phyloP scores from a whole-genome alignment of 2,113 vertebrate genomes.

The Carollia perspicillata region DNA sequence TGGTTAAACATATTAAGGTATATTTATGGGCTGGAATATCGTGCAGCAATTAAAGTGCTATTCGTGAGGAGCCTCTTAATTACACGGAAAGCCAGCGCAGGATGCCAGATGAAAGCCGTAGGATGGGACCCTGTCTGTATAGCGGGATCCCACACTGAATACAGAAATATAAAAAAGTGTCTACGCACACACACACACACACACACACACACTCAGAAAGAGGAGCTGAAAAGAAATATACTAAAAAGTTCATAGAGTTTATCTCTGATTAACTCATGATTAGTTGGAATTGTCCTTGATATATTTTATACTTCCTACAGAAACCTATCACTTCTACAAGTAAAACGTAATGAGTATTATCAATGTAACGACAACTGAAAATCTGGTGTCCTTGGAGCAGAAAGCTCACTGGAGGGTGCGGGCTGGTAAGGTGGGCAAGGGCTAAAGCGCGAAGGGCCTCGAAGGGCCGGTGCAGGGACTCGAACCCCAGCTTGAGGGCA shows the following conservation, averaged over 20 bases:
- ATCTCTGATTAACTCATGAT: background rate
- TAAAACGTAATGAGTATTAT: background rate
- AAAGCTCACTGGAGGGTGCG: background rate
- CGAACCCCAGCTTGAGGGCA: background rate
- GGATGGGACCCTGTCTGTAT: background rate
- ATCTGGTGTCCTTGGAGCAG: background rate
- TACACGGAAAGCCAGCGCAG: background rate
- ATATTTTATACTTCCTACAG: background rate
- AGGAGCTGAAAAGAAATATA: background rate
- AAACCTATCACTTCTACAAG: background rate
- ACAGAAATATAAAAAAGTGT: background rate
- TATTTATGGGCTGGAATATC: slow-evolving; percentile 59
- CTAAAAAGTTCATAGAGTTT: background rate
- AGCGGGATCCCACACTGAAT: background rate
- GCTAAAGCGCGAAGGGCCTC: background rate
- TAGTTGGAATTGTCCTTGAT: slow-evolving; percentile 22
- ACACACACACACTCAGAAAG: background rate
- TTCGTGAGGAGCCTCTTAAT: slow-evolving; percentile 41
- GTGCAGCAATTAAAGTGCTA: slow-evolving; percentile 3
- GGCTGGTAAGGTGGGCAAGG: background rate
- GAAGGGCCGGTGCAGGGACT: background rate
- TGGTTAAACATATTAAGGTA: slow-evolving; percentile 64
- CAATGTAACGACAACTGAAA: background rate
- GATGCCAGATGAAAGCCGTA: background rate
- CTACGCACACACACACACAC: background rate